Base-by-base conservation (phyloP, 2,888 invertebrate species). In the Papilio gigon region DNA sequence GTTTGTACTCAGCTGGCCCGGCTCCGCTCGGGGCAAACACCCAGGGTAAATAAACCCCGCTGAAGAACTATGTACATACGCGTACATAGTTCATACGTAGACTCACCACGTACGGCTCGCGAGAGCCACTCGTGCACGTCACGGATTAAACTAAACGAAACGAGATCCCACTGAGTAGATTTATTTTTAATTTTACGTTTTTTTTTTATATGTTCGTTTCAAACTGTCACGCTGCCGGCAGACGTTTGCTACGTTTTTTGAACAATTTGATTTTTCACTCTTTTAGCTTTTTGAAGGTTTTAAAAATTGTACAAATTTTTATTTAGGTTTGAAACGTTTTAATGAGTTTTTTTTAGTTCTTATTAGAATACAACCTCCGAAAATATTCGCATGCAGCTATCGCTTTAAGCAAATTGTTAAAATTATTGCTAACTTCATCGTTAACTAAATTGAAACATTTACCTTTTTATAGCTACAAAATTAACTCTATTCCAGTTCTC, bases 1-100 rank as follows among this genome's bases (percentile, higher is more conserved):
- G 89, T 87, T 87, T 85, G 87, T 87, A 86, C 83, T 84, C 82
- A 83, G 80, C 78, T 84, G 82, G 84, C 80, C 87, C 85, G 84
- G 80, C 78, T 72, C 75, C 78, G 78, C 84, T 80, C 80, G 78
- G 78, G 81, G 86, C 85, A 83, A 87, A 87, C 82, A 84, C 83
- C 79, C 79, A 78, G 75, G 76, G 86, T 86, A 88, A 87, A 87
- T 85, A 88, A 79, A 80, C 73, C 73, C 71, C 44, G 65, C 58
- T 60, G 35, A 66, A 71, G 22, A 50, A 56, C 65, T 63, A 62
- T 65, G 59, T 67, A 64, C 60, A 40, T 65, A 65, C 14, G 37
- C n/a, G 53, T 53, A 53, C 53, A 53, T 53, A 53, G 53, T 53
- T 53, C 27, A 53, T 53, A 53, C 47, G 59, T 61, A 69, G 33